Conservation (phyloP, 2,113 vertebrate species). For the Sebastes fasciatus region DNA sequence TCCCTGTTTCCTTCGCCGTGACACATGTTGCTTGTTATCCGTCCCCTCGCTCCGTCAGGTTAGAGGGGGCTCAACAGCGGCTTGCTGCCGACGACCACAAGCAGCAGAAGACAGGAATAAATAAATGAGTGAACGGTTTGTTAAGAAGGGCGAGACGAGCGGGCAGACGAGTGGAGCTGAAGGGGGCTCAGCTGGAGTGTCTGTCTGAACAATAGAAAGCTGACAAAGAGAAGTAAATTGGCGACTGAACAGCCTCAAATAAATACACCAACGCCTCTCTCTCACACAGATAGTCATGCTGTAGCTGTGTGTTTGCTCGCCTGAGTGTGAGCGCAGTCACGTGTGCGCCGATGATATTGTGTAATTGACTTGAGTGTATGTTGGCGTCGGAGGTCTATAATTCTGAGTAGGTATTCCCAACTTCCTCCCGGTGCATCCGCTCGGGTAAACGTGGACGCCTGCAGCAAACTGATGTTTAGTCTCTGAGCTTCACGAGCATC, state of each 20-base stretch:
- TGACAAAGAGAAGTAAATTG: conserved; percentile 66
- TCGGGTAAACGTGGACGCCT: no score
- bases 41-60: conserved; percentile 22
- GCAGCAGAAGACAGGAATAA: conserved; percentile 31
- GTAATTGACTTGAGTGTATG: background rate
- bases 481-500: no score
- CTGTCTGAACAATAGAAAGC: conserved; percentile 52
- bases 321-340: background rate
- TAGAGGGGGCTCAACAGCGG: conserved; percentile 11
- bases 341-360: background rate
- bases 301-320: background rate
- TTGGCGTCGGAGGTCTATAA: background rate
- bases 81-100: conserved; percentile 15
- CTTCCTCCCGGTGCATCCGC: no score
- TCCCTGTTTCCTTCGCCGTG: background rate
- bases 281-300: background rate
- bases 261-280: conserved; percentile 33
- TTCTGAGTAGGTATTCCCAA: no score
- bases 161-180: conserved; percentile 58
- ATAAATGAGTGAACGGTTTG: conserved; percentile 62
- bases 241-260: conserved; percentile 49
- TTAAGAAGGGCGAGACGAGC: conserved; percentile 37
- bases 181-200: conserved; percentile 64
- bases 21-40: conserved; percentile 31
- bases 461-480: no score